These are phyloP conservation scores for Autographa gamma DNA, from an alignment of 2,888 invertebrate genomes.

Conservation along the genomic window DNA sequence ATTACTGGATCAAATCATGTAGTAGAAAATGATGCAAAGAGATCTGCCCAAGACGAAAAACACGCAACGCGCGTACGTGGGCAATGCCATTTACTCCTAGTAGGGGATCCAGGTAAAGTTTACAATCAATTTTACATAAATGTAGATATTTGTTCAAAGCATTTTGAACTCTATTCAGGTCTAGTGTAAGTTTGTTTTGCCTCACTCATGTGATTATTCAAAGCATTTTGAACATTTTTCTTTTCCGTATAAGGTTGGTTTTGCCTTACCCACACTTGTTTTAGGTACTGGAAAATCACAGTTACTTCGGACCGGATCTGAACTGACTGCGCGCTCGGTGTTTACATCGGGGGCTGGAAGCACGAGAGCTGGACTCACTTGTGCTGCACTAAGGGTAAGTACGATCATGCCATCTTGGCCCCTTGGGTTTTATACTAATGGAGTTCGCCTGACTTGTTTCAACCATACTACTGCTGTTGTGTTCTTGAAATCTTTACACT, in stretches of 20 bases:
- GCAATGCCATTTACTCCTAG: slow-evolving; percentile 95
- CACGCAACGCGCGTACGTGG: slow-evolving; percentile 90
- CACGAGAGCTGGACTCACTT: slow-evolving; percentile 96
- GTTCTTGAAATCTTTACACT: no score
- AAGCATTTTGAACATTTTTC: not conserved
- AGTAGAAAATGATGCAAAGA: slow-evolving; percentile 71
- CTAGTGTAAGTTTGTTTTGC: not conserved
- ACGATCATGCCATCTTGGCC: not conserved
- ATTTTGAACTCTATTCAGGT: not conserved
- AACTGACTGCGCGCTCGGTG: slow-evolving; percentile 92
- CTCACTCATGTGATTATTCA: not conserved
- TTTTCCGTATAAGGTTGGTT: not conserved
- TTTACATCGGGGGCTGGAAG: slow-evolving; percentile 96
- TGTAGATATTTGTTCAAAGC: not conserved
- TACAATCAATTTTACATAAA: not conserved
- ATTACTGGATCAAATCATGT: slow-evolving; percentile 83
- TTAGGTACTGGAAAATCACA: slow-evolving; percentile 96
- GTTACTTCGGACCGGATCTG: slow-evolving; percentile 91
- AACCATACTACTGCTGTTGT: no score
- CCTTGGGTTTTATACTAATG: no score
- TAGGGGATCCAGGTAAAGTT: slow-evolving; percentile 95
- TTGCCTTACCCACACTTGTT: slow-evolving; percentile 8
- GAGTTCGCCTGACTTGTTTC: no score
- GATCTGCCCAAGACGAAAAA: slow-evolving; percentile 87
- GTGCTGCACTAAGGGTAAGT: slow-evolving; percentile 93